A percentile compares a stretch with the other conserved stretches of the same genome.
These are phyloP conservation scores for Bruchidius siliquastri DNA, from an alignment of 2,888 invertebrate species.

Conservation along the genomic window DNA sequence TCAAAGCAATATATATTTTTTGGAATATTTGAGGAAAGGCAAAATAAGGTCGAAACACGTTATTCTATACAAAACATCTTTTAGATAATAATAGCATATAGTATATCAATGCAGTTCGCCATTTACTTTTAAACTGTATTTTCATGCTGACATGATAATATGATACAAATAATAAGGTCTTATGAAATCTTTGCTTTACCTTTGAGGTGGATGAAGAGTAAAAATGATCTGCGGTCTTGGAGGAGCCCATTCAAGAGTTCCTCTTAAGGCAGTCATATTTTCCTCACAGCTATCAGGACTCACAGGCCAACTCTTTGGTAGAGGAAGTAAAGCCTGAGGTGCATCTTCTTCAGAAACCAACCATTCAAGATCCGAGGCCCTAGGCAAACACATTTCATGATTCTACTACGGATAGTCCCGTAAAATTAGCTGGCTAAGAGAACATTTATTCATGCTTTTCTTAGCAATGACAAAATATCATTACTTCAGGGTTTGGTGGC, in stretches of 20 bases:
- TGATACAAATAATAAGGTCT: no score
- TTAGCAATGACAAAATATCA: no score
- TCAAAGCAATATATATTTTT: no score
- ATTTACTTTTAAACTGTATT: no score
- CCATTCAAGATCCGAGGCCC: slow-evolving; percentile 76
- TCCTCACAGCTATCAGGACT: slow-evolving; percentile 61
- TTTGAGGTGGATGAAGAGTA: slow-evolving; percentile 64
- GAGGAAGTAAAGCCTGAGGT: slow-evolving; percentile 70
- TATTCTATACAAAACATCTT: no score
- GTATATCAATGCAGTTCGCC: no score
- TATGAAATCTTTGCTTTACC: slow-evolving; percentile 49
- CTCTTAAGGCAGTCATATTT: slow-evolving; percentile 56
- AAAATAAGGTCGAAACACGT: no score
- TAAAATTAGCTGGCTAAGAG: not conserved
- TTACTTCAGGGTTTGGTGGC: no score
- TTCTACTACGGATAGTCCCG: slow-evolving; percentile 2
- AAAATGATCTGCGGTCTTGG: slow-evolving; percentile 80
- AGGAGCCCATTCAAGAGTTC: slow-evolving; percentile 79
- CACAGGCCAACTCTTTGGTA: slow-evolving; percentile 67
- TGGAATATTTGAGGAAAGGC: no score
- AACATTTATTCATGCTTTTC: no score
- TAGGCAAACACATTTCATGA: slow-evolving; percentile 12
- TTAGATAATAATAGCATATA: no score
- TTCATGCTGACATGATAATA: no score
- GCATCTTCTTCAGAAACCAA: slow-evolving; percentile 73